phyloP scores from a whole-genome alignment of 37 sponge, comb jelly and placozoan genomes.

The Spongilla lacustris region DNA sequence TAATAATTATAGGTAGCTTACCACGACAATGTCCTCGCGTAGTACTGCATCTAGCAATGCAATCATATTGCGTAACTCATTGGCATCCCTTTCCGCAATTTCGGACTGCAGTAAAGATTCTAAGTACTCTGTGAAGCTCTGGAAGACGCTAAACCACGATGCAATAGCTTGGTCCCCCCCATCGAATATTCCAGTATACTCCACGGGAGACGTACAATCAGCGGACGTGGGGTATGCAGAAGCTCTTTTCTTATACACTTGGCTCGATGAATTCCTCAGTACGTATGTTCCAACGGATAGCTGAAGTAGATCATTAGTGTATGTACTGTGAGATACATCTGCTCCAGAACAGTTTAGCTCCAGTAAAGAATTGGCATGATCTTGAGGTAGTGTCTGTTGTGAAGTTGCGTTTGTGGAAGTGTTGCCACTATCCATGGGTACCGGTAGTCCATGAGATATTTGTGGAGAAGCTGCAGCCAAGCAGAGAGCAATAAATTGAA shows the following conservation, averaged over 20 bases:
- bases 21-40: not conserved
- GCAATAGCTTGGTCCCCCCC: not conserved
- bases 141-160: not conserved
- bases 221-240: not conserved
- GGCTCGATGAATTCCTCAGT: not conserved
- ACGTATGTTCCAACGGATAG: not conserved
- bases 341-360: not conserved
- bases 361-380: not conserved
- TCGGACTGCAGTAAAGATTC: not conserved
- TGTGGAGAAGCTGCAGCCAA: not conserved
- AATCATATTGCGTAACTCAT: not conserved
- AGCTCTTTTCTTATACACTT: not conserved
- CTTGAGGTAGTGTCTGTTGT: not conserved
- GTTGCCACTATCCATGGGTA: not conserved
- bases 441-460: not conserved
- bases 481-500: not conserved
- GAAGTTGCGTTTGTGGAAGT: not conserved
- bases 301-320: not conserved
- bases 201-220: not conserved
- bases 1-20: no score
- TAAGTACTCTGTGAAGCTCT: not conserved
- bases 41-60: not conserved
- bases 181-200: not conserved
- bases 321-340: not conserved
- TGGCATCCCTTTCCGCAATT: not conserved